A percentile compares a stretch with the other conserved stretches of the same genome.
Evolutionary conservation across 2,888 invertebrate genomes (phyloP).

Genomic region (Ochropacha duplaris): DNA sequence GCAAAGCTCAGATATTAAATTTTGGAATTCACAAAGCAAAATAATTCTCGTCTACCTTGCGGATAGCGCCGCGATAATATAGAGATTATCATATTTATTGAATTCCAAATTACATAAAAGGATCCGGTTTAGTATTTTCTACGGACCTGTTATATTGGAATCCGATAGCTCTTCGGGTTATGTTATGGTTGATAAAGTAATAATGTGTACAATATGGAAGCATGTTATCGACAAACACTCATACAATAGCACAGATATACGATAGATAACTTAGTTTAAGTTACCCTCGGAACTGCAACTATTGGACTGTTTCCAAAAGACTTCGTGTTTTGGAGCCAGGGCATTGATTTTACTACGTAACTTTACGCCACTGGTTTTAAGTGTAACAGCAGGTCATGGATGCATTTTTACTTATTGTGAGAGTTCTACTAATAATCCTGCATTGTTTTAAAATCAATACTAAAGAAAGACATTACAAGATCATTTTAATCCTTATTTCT

Average conservation of each 20-base stretch:
- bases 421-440: neutral
- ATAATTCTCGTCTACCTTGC: neutral
- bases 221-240: neutral
- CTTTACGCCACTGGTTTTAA: neutral
- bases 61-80: neutral
- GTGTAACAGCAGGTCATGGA: slow-evolving; percentile 1
- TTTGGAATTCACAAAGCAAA: too few relatives aligned
- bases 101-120: neutral
- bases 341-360: neutral
- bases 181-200: neutral
- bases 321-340: neutral
- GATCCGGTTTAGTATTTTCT: neutral
- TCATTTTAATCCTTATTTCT: too few relatives aligned
- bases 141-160: neutral
- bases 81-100: neutral
- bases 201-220: neutral
- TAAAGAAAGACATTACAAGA: neutral
- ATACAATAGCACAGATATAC: neutral
- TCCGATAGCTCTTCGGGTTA: neutral
- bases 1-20: too few relatives aligned
- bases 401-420: neutral
- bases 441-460: neutral
- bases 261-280: slow-evolving; percentile 2
- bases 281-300: neutral
- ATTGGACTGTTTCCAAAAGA: slow-evolving; percentile 5